These are phyloP conservation scores for Bathynomus jamesi DNA, from an alignment of 1,140 invertebrate genomes.

Conservation along the genomic window DNA sequence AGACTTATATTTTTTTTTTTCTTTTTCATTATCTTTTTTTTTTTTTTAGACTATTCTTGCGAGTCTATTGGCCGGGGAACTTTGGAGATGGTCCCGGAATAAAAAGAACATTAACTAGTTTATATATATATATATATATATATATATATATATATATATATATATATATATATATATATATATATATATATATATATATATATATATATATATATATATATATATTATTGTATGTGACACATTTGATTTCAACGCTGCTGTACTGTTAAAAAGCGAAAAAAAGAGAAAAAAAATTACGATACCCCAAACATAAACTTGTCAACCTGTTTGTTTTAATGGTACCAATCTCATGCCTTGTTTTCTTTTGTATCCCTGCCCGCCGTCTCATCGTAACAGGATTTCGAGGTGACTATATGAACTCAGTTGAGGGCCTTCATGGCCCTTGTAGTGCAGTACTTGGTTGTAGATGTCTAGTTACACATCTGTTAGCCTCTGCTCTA, in stretches of 20 bases:
- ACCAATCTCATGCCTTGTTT: background rate
- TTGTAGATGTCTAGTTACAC: slow-evolving; percentile 1
- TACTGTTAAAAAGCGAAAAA: too few species aligned
- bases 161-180: background rate
- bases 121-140: slow-evolving; percentile 2
- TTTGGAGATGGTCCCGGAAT: background rate
- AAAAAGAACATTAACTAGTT: background rate
- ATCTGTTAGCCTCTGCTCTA: background rate
- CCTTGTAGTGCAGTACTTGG: background rate
- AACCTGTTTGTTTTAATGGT: background rate
- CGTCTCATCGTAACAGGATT: background rate
- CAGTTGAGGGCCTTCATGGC: background rate
- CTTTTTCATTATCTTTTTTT: background rate
- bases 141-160: slow-evolving; percentile 3
- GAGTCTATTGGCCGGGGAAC: background rate
- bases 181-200: slow-evolving; percentile 3
- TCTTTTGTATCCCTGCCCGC: background rate
- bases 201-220: slow-evolving; percentile 3
- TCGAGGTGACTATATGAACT: background rate
- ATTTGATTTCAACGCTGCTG: too few species aligned
- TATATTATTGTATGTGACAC: background rate
- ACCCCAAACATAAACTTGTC: background rate
- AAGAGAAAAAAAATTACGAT: too few species aligned
- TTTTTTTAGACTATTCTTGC: background rate
- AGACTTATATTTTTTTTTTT: background rate